Evolutionary conservation across 2,113 vertebrate genomes (phyloP), one percentile per base, ranked within the genome.

Genomic region (Hiodon tergisus): DNA sequence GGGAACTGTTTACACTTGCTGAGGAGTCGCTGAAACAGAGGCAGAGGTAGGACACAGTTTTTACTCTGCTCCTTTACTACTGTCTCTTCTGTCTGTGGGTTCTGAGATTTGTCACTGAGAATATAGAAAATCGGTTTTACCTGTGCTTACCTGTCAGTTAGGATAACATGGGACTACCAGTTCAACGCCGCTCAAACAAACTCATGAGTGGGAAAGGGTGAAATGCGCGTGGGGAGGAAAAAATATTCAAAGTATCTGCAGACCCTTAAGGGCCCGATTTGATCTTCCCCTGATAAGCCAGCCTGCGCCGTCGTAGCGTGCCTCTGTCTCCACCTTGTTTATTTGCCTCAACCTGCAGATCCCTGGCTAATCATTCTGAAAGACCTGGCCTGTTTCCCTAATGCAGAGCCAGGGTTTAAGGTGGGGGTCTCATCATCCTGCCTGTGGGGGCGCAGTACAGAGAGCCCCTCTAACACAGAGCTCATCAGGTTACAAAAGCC

Each of bases 1-100:
- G 57, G 71, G 72, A 52, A 11, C 17, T 46, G 31, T 53, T 66
- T 60, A 70, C 61, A 50, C 69, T 67, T 72, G 76, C 76, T 52
- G 53, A 55, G 53, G 76, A 77, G 65, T 31, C 31, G 54, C 57
- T 47, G 61, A 70, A 66, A 62, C 10, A n/a, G 17, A 65, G 55
- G 9, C 65, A 51, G 17, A 76, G 76, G 76, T 77, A 77, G n/a
- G 69, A 46, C n/a, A 16, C 58, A 46, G 4, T n/a, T 70, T 70
- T 62, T n/a, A 10, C 55, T 48, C 50, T n/a, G 16, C 55, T 48
- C 50, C 59, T 65, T 50, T 46, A 16, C 65, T 76, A 31, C 57
- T 50, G 48, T 5, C 14, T 51, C 51, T 53, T 50, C n/a, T 9
- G 57, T 76, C 51, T 61, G 60, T 5, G 17, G 10, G 60, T 31